Percentiles rank a stretch among this genome's conserved stretches.
phyloP scores from a whole-genome alignment of 2,113 vertebrate genomes.

The Hyperopisus bebe region DNA sequence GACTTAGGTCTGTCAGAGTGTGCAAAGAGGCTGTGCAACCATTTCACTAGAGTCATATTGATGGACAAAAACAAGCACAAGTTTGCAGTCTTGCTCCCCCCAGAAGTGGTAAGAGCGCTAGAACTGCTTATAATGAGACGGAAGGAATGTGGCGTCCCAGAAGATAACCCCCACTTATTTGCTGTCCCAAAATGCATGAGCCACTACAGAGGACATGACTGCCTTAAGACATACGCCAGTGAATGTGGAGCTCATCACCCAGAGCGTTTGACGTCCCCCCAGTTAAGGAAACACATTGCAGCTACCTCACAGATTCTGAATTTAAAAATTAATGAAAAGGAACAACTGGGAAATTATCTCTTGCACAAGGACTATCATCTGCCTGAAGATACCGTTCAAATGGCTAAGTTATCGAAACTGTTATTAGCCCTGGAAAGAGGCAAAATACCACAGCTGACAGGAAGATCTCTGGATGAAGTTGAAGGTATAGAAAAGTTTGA shows the following conservation, averaged over 20 bases:
- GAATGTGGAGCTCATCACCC: background rate
- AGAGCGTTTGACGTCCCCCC: slow-evolving; percentile 7
- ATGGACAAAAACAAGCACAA: background rate
- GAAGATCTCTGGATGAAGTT: slow-evolving; percentile 1
- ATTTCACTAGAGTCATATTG: background rate
- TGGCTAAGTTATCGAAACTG: background rate
- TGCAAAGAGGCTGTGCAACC: background rate
- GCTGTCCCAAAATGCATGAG: background rate
- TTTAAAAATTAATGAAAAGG: slow-evolving; percentile 28
- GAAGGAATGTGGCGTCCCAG: background rate
- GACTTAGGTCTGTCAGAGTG: background rate
- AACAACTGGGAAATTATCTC: slow-evolving; percentile 22
- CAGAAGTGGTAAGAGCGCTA: background rate
- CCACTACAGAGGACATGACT: background rate
- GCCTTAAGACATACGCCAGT: background rate
- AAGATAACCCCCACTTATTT: background rate
- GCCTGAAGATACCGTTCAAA: background rate
- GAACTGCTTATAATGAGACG: background rate
- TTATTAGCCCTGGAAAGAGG: background rate
- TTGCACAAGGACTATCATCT: slow-evolving; percentile 9
- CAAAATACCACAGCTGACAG: background rate
- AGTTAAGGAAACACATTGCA: slow-evolving; percentile 24
- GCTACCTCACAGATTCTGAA: slow-evolving; percentile 20
- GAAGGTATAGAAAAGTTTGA: slow-evolving; percentile 5
- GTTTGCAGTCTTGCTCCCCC: background rate